Evolutionary conservation across 2,888 invertebrate species (phyloP), one percentile per base, ranked within the genome.

Genomic region (Sarcophaga variegata): DNA sequence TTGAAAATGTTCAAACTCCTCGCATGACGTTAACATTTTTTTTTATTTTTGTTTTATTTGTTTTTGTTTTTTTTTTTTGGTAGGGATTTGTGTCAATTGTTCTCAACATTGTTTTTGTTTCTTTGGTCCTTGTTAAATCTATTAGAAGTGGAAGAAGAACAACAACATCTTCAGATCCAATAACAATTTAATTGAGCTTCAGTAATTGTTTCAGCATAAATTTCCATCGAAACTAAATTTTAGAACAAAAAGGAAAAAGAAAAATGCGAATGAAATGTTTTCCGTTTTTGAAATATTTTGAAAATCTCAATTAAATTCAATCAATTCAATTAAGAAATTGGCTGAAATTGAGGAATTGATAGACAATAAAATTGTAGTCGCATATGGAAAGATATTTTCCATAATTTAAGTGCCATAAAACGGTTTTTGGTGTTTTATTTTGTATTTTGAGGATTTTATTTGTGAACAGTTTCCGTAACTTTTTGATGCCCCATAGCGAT

Each of bases 1-100:
- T 25, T 62, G 62, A n/a, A 66, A 70, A 45, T 76, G 76, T 81
- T 69, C 75, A 20, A 67, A 83, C 66, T 83, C 67, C 67, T 84
- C 80, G 76, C 47, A 37, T 85, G 76, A 85, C 71, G 84, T 85
- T 85, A 85, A 85, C 80, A 81, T 81, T 71, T 76, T 76, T 82
- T 54, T 76, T 81, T 45, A 63, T 76, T 78, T 80, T 77, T 71
- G 20, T 64, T 54, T 80, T 59, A 0, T 54, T 49, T 49, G 14
- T 17, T 54, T 54, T 54, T 37, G 75, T 59, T 74, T 62, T 67
- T 86, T 79, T 87, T 63, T 67, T 86, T 79, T 87, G n/a, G 71
- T 81, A 87, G 87, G 81, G 84, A 87, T 87, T 87, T 87, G 84
- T 87, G 87, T 87, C 87, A 87, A 87, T 87, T 87, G 87, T 84